Conservation (phyloP, 2,797 vertebrate genomes). For the Vipera ursinii region DNA sequence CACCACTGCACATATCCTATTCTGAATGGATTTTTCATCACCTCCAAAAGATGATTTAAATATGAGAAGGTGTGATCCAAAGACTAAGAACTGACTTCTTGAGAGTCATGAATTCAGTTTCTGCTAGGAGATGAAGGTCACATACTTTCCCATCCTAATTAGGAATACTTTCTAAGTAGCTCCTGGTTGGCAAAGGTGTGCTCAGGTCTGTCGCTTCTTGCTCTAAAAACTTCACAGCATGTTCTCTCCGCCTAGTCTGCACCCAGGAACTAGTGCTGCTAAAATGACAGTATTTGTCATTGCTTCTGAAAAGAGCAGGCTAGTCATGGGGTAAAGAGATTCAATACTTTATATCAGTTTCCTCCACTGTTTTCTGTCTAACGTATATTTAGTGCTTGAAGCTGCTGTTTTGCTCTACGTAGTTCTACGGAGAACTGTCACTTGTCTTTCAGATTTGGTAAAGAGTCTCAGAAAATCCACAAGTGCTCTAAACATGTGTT, state of each 20-base stretch:
- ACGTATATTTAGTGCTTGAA: background rate
- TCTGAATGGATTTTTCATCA: background rate
- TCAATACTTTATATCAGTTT: background rate
- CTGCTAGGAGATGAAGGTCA: background rate
- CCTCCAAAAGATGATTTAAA: background rate
- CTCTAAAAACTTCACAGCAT: background rate
- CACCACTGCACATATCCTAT: background rate
- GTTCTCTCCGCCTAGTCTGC: background rate
- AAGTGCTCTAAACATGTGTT: background rate
- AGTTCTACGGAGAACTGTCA: background rate
- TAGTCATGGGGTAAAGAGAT: background rate
- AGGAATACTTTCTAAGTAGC: background rate
- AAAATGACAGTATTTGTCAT: background rate
- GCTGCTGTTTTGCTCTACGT: no score
- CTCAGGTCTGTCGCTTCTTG: background rate
- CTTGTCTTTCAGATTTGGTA: background rate
- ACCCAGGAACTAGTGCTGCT: background rate
- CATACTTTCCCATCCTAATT: background rate
- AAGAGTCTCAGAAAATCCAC: background rate
- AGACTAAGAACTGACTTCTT: background rate
- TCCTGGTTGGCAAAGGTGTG: background rate
- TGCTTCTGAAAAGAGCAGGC: background rate
- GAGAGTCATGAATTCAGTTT: background rate
- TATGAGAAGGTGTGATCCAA: background rate
- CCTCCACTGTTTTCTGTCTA: background rate